Evolutionary conservation across 2,888 invertebrate genomes (phyloP).

Genomic region (Ennomos quercinarius): DNA sequence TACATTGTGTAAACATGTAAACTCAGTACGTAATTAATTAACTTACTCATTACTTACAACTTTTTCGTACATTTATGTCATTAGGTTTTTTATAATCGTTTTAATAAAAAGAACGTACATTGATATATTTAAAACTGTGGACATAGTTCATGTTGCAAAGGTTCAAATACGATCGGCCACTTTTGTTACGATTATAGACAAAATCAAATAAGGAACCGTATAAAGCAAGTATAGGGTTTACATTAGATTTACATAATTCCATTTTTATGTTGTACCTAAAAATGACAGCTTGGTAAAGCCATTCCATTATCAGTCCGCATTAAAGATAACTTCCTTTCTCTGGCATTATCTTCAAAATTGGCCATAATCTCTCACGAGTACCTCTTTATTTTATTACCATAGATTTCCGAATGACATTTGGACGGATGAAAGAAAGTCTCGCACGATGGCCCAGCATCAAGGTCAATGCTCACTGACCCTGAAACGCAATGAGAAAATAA

Average conservation of each 20-base stretch:
- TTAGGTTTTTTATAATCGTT: too few relatives aligned
- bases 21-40: constrained; percentile 2
- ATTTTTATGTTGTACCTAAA: constrained; percentile 9
- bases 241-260: constrained; percentile 6
- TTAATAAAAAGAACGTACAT: too few relatives aligned
- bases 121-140: too few relatives aligned
- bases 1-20: constrained; percentile 1
- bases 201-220: too few relatives aligned
- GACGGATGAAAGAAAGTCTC: constrained; percentile 42
- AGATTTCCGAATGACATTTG: constrained; percentile 30
- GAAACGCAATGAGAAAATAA: neutral
- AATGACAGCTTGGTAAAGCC: constrained; percentile 1
- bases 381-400: constrained; percentile 28
- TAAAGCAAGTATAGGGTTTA: neutral
- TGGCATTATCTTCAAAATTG: constrained; percentile 18
- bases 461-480: constrained; percentile 9
- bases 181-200: too few relatives aligned
- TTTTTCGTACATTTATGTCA: too few relatives aligned
- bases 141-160: too few relatives aligned
- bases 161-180: too few relatives aligned
- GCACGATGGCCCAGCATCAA: constrained; percentile 38
- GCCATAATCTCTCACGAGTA: constrained; percentile 16
- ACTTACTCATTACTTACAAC: too few relatives aligned
- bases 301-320: constrained; percentile 11
- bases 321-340: constrained; percentile 16